A percentile compares a stretch with the other conserved stretches of the same genome.
Evolutionary conservation across 2,113 vertebrate species (phyloP).

Genomic region (Forbesichthys papilliferus): DNA sequence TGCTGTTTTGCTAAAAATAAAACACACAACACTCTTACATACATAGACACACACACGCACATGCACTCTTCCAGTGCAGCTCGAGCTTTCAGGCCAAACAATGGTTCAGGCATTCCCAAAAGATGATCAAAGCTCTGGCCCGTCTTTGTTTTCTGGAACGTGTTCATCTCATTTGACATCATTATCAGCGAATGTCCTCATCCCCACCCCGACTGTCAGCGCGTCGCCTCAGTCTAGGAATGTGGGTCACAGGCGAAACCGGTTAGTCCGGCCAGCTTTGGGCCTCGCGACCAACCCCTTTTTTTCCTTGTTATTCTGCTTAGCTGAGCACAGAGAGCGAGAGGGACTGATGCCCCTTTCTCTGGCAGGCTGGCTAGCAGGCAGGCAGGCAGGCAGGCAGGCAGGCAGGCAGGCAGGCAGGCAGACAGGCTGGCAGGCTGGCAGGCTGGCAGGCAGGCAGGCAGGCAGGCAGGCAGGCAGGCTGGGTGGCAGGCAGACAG

Average conservation of each 20-base stretch:
- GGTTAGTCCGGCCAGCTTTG: slow-evolving; percentile 41
- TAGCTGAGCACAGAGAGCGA: slow-evolving; percentile 58
- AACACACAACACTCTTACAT: background rate
- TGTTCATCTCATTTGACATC: slow-evolving; percentile 32
- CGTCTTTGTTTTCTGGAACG: slow-evolving; percentile 34
- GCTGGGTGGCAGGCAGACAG: too few relatives aligned
- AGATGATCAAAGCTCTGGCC: slow-evolving; percentile 54
- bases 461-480: too few relatives aligned
- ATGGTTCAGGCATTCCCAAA: slow-evolving; percentile 50
- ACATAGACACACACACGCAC: background rate
- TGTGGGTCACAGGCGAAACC: slow-evolving; percentile 63
- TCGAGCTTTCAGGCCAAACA: slow-evolving; percentile 44
- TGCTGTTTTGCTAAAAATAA: background rate
- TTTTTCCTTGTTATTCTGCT: slow-evolving; percentile 56
- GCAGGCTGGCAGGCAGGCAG: too few relatives aligned
- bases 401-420: background rate
- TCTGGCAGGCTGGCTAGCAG: background rate
- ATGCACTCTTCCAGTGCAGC: slow-evolving; percentile 26
- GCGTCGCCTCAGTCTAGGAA: slow-evolving; percentile 41
- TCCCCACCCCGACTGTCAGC: slow-evolving; percentile 31
- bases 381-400: background rate
- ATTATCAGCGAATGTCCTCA: slow-evolving; percentile 38
- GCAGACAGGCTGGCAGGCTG: too few relatives aligned
- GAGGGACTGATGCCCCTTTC: slow-evolving; percentile 25
- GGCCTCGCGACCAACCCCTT: slow-evolving; percentile 25